Base-by-base conservation (phyloP, 2,113 vertebrate genomes). In the Nibea coibor region DNA sequence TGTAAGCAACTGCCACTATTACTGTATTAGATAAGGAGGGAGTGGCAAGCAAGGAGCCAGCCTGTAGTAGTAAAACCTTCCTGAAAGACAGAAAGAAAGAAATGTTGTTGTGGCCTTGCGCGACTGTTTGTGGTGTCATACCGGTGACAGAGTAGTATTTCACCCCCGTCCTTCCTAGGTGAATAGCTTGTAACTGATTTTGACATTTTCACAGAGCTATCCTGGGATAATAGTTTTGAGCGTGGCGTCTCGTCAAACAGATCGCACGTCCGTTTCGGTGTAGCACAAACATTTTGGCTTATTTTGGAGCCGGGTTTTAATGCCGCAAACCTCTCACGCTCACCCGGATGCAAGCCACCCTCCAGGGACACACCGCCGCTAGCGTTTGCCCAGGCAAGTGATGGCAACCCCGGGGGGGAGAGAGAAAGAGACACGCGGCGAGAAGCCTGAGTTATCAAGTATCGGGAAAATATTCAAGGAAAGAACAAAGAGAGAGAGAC, bases 1-100 rank as follows among this genome's bases (percentile, higher is more conserved):
- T 83, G 65, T 66, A 80, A 90, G 80, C 89, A 91, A 89, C 89
- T 65, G 87, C 88, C 87, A 77, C 87, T 78, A 61, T 91, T 57
- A 28, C 82, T 65, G 67, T 58, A 56, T 79, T 75, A 84, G 93
- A 93, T 91, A 87, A 87, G 76, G 58, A 78, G 76, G 88, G 85
- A 90, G 87, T 70, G 90, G 76, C 69, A 15, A 42, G 72, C 65
- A 43, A 31, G 17, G 35, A 78, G 56, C 57, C 72, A 12, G 69
- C 1, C 48, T 57, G n/a, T 70, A 50, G 79, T 81, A 76, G 35
- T 8, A 35, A 35, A 81, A 45, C 54, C 79, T 69, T 65, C 57
- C 45, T 68, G 81, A 75, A 65, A n/a, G n/a, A n/a, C n/a, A 79
- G 72, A 73, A 5, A 35, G 28, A 31, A 31, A 31, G 35, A 35